phyloP scores from a whole-genome alignment of 2,113 vertebrate genomes.

The Arvicanthis niloticus region DNA sequence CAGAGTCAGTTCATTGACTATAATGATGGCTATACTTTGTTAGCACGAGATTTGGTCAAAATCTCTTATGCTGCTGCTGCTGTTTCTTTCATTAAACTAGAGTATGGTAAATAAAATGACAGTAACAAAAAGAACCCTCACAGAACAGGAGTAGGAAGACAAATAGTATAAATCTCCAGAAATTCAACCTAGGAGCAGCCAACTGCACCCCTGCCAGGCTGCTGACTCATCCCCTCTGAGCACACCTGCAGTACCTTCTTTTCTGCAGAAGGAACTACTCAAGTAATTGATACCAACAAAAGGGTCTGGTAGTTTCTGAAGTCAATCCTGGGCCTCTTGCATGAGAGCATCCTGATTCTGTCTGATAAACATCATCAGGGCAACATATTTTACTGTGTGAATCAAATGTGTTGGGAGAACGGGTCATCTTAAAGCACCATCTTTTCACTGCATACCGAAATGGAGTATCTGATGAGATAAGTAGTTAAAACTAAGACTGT shows the following conservation, averaged over 20 bases:
- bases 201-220: not conserved
- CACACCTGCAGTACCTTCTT: not conserved
- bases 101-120: conserved; percentile 28
- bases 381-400: not conserved
- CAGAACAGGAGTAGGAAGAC: not conserved
- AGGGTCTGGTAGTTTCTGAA: not conserved
- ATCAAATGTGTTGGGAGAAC: not conserved
- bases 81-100: conserved; percentile 23
- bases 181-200: not conserved
- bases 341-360: not conserved
- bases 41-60: not conserved
- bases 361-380: conserved; percentile 39
- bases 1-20: not conserved
- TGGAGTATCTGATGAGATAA: not conserved
- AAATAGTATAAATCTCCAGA: not conserved
- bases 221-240: not conserved
- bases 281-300: conserved; percentile 5
- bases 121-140: not conserved
- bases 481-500: conserved; percentile 31
- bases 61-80: not conserved
- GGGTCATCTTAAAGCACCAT: not conserved
- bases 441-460: not conserved
- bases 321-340: not conserved
- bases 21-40: not conserved
- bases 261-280: not conserved